Evolutionary conservation across 2,797 vertebrate species (phyloP), one percentile per base, ranked within the genome.

Genomic region (Gorsachius magnificus): DNA sequence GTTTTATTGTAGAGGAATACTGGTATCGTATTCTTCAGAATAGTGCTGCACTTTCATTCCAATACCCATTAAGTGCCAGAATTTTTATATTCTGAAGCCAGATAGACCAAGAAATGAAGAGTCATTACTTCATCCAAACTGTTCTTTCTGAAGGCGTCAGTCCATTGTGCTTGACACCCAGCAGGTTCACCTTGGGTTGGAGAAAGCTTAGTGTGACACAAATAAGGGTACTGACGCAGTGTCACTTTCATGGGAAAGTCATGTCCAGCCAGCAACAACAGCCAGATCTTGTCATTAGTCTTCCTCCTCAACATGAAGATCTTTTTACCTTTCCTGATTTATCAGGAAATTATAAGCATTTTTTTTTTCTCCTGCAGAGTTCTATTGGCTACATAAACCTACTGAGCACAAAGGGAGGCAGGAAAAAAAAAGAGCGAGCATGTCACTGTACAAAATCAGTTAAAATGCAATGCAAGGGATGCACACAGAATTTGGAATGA

Each of bases 31-130:
- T 87, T 85, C 33, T 84, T 72, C 45, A 53, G n/a, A 87, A 26
- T 5, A 54, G 22, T 24, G 15, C n/a, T 61, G 33, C 0, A 0
- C 16, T 89, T 83, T 60, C 36, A n/a, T 75, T 75, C 41, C n/a
- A 53, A 33, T 56, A 64, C 5, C 18, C 13, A 10, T 13, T 25
- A 33, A 63, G 9, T 11, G 5, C 6, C 31, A 75, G 61, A 51
- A 66, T 15, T 45, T 66, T 78, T 70, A 29, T 60, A 10, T 81
- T 87, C n/a, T 64, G 61, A 68, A 84, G 35, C 10, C 22, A 63
- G 28, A 83, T 16, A 75, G 53, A 35, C 20, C 10, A 60, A 61
- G 65, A 74, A 68, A 16, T 17, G 26, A 41, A 28, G 33, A 85
- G 12, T 29, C 22, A 69, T 16, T 48, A 6, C 8, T 63, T 74